These are phyloP conservation scores for Omphaloscelis lunosa DNA, from an alignment of 2,888 invertebrate genomes.

Conservation along the genomic window DNA sequence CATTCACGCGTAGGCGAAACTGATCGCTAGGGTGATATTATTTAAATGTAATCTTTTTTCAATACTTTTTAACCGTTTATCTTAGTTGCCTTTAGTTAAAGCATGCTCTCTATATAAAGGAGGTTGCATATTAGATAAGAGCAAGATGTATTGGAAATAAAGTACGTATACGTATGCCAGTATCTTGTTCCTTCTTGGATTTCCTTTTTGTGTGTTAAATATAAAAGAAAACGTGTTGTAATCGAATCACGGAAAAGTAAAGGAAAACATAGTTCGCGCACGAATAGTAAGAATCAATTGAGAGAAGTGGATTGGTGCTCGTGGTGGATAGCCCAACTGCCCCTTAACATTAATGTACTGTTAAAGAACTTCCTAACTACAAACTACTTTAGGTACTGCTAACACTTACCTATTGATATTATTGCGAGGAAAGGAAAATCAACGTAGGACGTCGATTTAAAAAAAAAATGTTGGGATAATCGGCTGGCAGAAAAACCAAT, in stretches of 20 bases:
- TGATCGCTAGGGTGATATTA: constrained; percentile 90
- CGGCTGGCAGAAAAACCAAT: not conserved
- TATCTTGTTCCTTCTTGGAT: constrained; percentile 27
- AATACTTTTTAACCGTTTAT: constrained; percentile 85
- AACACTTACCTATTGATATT: not conserved
- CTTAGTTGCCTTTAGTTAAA: constrained; percentile 70
- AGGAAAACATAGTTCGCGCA: constrained; percentile 57
- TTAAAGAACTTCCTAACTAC: constrained; percentile 32
- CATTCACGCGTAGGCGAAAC: constrained; percentile 86
- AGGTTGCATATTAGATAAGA: constrained; percentile 30
- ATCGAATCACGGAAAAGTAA: constrained; percentile 62
- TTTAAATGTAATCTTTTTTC: constrained; percentile 90
- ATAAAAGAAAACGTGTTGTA: constrained; percentile 61
- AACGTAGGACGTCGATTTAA: not conserved
- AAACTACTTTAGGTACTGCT: not conserved
- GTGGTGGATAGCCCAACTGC: constrained; percentile 40
- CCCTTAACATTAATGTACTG: constrained; percentile 48
- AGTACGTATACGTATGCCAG: constrained; percentile 9
- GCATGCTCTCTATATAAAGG: constrained; percentile 54
- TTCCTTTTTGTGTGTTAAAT: constrained; percentile 54
- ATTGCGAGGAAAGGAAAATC: not conserved
- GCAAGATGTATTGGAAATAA: constrained; percentile 21
- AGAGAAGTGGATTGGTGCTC: constrained; percentile 59
- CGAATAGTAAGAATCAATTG: constrained; percentile 62
- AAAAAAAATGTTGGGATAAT: not conserved